phyloP scores from a whole-genome alignment of 2,888 invertebrate genomes.

The Lasius platythorax region DNA sequence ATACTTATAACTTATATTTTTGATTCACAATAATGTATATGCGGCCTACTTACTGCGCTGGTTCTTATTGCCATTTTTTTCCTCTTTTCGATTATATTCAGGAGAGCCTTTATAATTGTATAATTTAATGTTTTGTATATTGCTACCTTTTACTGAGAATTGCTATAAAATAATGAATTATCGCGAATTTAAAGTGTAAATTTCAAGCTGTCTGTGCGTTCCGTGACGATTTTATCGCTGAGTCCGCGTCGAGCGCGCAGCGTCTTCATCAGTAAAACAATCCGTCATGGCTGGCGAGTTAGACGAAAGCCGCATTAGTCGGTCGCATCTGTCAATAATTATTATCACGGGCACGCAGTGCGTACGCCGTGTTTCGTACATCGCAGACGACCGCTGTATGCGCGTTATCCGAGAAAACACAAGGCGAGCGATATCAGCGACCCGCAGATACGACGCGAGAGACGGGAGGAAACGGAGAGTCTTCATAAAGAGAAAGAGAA shows the following conservation, averaged over 20 bases:
- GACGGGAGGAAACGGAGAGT: slow-evolving; percentile 13
- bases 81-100: too few relatives aligned
- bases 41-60: too few relatives aligned
- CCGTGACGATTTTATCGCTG: slow-evolving; percentile 21
- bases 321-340: slow-evolving; percentile 76
- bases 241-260: slow-evolving; percentile 25
- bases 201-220: background rate
- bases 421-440: slow-evolving; percentile 76
- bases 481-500: background rate
- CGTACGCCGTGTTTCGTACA: slow-evolving; percentile 51
- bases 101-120: too few relatives aligned
- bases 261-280: slow-evolving; percentile 37
- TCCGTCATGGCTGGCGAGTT: slow-evolving; percentile 11
- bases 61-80: too few relatives aligned
- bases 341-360: slow-evolving; percentile 67
- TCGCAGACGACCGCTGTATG: slow-evolving; percentile 62
- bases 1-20: too few relatives aligned
- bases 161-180: background rate
- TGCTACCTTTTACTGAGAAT: background rate
- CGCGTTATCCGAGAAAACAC: slow-evolving; percentile 74
- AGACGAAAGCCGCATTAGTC: slow-evolving; percentile 65
- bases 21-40: too few relatives aligned
- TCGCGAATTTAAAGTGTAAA: slow-evolving; percentile 16
- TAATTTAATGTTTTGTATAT: background rate
- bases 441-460: slow-evolving; percentile 69